These are phyloP conservation scores for Spilosoma lubricipeda DNA, from an alignment of 2,888 invertebrate genomes.

Conservation along the genomic window DNA sequence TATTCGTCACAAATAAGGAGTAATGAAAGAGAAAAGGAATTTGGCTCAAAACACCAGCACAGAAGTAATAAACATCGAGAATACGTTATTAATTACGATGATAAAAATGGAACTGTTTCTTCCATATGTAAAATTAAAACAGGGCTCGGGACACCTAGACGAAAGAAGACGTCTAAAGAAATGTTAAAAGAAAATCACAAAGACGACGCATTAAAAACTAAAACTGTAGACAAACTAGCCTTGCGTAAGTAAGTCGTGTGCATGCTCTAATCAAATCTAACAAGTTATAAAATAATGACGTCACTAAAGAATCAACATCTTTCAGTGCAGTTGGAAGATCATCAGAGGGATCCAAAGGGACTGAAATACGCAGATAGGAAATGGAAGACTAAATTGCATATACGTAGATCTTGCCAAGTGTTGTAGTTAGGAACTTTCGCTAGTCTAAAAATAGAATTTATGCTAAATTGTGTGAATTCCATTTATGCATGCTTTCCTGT, in stretches of 20 bases:
- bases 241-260: slow-evolving; percentile 82
- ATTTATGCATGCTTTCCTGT: slow-evolving; percentile 40
- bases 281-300: slow-evolving; percentile 63
- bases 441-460: slow-evolving; percentile 54
- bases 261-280: slow-evolving; percentile 72
- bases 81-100: slow-evolving; percentile 82
- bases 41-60: slow-evolving; percentile 48
- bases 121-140: slow-evolving; percentile 77
- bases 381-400: slow-evolving; percentile 70
- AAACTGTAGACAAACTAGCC: slow-evolving; percentile 70
- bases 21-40: slow-evolving; percentile 54
- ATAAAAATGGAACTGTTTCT: slow-evolving; percentile 81
- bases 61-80: slow-evolving; percentile 68
- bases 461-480: slow-evolving; percentile 43
- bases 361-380: slow-evolving; percentile 66
- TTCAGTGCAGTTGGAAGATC: slow-evolving; percentile 81
- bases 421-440: slow-evolving; percentile 60
- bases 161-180: slow-evolving; percentile 65
- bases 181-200: slow-evolving; percentile 62
- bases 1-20: slow-evolving; percentile 30
- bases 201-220: slow-evolving; percentile 64
- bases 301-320: slow-evolving; percentile 74
- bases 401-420: slow-evolving; percentile 79
- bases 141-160: slow-evolving; percentile 61
- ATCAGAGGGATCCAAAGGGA: slow-evolving; percentile 67